Percentiles rank a stretch among this genome's conserved stretches.
Conservation (phyloP, 2,888 invertebrate genomes). For the Deladenus siricidicola region DNA sequence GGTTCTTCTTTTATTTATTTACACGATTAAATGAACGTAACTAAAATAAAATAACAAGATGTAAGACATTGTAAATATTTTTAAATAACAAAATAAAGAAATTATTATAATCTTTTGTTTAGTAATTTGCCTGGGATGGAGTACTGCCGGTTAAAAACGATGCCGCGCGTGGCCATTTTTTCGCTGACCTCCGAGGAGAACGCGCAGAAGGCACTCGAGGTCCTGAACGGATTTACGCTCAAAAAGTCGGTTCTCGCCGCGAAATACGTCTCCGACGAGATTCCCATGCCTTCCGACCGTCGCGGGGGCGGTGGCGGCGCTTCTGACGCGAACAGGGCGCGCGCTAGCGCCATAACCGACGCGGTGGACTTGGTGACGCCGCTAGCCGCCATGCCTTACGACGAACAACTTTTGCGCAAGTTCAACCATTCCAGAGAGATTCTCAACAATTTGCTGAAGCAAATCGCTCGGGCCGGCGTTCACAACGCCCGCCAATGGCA, state of each 20-base stretch:
- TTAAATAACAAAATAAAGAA: too few relatives aligned
- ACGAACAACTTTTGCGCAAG: constrained; percentile 45
- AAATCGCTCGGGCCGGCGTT: constrained; percentile 16
- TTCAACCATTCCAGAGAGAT: constrained; percentile 24
- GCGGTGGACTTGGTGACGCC: constrained; percentile 48
- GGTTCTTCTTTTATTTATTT: too few relatives aligned
- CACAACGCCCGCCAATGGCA: neutral
- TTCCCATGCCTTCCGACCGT: constrained; percentile 19
- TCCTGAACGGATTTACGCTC: constrained; percentile 5
- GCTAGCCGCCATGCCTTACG: constrained; percentile 41
- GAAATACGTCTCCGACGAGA: constrained; percentile 20
- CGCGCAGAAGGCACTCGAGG: constrained; percentile 28
- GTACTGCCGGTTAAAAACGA: neutral
- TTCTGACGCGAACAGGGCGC: constrained; percentile 27
- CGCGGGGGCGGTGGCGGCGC: constrained; percentile 9
- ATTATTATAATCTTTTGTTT: too few relatives aligned
- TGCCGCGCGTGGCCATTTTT: constrained; percentile 13
- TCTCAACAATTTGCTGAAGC: constrained; percentile 18
- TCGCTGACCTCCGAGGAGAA: constrained; percentile 25
- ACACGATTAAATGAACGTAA: too few relatives aligned
- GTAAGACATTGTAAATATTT: too few relatives aligned
- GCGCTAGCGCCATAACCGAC: neutral
- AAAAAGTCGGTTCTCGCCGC: constrained; percentile 25
- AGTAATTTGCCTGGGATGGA: neutral
- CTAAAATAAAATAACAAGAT: too few relatives aligned